Conservation (phyloP, 2,888 invertebrate genomes). For the Leptogaster cylindrica region DNA sequence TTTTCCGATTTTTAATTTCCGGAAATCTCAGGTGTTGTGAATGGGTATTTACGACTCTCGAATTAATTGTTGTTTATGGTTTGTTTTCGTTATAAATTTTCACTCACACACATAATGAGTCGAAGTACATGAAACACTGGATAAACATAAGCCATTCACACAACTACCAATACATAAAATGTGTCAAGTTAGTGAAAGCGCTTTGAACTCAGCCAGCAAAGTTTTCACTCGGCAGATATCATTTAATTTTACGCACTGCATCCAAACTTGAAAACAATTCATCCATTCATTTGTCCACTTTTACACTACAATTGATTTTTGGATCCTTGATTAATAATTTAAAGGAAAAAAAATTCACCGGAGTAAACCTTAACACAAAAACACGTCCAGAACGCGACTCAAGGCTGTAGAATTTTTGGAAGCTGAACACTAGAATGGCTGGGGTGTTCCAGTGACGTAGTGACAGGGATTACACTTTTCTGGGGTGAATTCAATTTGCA, state of each 20-base stretch:
- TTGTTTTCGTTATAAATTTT: constrained; percentile 33
- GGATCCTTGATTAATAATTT: background rate
- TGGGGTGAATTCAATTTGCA: too few relatives aligned
- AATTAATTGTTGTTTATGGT: constrained; percentile 20
- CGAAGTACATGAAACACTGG: background rate
- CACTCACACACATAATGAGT: background rate
- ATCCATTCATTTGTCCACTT: too few relatives aligned
- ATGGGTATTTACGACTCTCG: too few relatives aligned
- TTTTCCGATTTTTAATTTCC: too few relatives aligned
- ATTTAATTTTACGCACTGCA: background rate
- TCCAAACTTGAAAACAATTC: background rate
- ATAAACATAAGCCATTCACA: background rate
- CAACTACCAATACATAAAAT: constrained; percentile 4
- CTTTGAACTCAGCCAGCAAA: background rate
- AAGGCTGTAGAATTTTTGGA: constrained; percentile 2
- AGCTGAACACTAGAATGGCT: constrained; percentile 6
- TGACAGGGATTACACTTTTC: background rate
- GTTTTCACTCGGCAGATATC: constrained; percentile 11
- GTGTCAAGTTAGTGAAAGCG: constrained; percentile 13
- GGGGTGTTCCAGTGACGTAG: constrained; percentile 9
- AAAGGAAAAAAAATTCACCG: background rate
- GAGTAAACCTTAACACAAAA: constrained; percentile 3
- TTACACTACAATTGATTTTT: too few relatives aligned
- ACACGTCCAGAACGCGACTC: constrained; percentile 27
- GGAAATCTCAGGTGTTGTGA: too few relatives aligned